A percentile compares a stretch with the other conserved stretches of the same genome.
These are phyloP conservation scores for Lasius platythorax DNA, from an alignment of 2,888 invertebrate species.

Conservation along the genomic window DNA sequence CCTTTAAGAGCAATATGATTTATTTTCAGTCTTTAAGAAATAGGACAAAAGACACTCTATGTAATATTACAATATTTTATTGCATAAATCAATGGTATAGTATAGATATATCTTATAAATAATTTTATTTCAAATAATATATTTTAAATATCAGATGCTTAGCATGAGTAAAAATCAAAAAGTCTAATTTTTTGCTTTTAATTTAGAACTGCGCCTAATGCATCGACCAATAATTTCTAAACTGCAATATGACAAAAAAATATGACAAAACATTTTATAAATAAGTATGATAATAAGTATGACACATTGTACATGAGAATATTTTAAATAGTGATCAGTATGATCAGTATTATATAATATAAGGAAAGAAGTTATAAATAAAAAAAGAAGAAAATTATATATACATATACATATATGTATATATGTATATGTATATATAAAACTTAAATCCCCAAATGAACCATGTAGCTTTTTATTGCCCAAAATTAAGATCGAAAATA, in stretches of 20 bases:
- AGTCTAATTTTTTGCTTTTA: conserved; percentile 21
- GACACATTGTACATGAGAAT: background rate
- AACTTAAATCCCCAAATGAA: background rate
- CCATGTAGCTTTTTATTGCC: background rate
- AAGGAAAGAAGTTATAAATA: background rate
- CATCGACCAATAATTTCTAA: conserved; percentile 22
- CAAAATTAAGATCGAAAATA: background rate
- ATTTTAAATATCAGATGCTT: background rate
- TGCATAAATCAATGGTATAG: background rate
- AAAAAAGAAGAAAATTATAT: background rate
- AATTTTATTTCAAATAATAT: background rate
- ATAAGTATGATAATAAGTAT: background rate
- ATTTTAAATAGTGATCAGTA: background rate
- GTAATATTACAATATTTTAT: background rate
- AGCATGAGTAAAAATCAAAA: conserved; percentile 42
- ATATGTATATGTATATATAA: too few species aligned
- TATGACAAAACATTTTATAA: background rate
- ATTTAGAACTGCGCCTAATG: conserved; percentile 8
- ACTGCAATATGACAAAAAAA: background rate
- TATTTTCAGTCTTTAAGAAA: background rate
- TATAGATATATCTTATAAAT: background rate
- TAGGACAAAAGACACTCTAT: background rate
- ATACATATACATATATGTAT: too few species aligned
- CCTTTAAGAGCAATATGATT: background rate
- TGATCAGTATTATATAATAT: background rate